phyloP scores from a whole-genome alignment of 2,113 vertebrate genomes.

The Alectura lathami region DNA sequence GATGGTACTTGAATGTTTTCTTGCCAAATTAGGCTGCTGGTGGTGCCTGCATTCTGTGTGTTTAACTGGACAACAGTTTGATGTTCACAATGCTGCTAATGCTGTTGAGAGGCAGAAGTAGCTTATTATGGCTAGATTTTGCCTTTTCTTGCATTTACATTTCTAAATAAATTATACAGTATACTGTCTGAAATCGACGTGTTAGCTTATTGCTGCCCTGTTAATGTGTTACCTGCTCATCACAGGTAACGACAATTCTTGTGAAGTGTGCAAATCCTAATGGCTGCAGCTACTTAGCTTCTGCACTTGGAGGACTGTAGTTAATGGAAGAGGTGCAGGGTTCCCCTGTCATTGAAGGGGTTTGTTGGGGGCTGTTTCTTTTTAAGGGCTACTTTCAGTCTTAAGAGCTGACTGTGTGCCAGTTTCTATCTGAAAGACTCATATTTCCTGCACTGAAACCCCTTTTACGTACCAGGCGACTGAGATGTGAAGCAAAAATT shows the following conservation, averaged over 20 bases:
- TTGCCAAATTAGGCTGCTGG: background rate
- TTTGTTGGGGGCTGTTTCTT: background rate
- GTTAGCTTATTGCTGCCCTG: background rate
- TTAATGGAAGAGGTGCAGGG: background rate
- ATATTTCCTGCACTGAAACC: conserved; percentile 13
- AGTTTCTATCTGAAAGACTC: background rate
- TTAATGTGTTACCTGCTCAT: accelerated
- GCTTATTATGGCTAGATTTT: background rate
- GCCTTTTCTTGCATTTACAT: background rate
- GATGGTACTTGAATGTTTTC: background rate
- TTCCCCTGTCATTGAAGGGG: background rate
- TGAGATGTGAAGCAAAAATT: background rate
- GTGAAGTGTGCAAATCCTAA: background rate
- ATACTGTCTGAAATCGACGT: background rate
- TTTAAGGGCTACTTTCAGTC: background rate
- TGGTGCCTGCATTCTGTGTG: background rate
- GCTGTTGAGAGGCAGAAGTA: background rate
- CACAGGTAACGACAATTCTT: background rate
- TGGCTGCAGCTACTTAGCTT: background rate
- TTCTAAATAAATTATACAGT: background rate
- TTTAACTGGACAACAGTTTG: background rate
- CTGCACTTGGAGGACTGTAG: background rate
- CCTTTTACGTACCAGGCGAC: background rate
- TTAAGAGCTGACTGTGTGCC: background rate
- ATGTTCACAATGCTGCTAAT: background rate